Evolutionary conservation across 2,113 vertebrate genomes (phyloP).

Genomic region (Apodemus speciosus): DNA sequence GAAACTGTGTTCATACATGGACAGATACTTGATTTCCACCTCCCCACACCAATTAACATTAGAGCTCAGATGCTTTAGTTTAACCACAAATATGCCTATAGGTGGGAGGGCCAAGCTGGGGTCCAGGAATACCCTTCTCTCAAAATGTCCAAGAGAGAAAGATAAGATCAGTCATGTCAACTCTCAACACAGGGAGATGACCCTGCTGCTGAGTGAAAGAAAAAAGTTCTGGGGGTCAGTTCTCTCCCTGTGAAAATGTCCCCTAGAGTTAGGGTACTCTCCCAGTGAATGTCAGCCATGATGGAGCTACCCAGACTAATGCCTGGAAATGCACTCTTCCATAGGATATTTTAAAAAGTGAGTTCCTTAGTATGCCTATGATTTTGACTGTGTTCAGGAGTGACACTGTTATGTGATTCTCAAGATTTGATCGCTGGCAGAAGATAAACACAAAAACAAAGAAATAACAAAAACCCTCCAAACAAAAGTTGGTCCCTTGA

Average conservation of each 20-base stretch:
- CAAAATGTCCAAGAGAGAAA: neutral
- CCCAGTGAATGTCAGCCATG: neutral
- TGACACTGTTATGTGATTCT: too few species aligned
- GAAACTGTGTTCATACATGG: neutral
- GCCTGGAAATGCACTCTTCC: rapidly evolving
- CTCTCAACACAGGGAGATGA: too few species aligned
- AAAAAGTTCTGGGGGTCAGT: neutral
- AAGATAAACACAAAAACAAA: too few species aligned
- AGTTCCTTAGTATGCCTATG: too few species aligned
- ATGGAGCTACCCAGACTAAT: neutral
- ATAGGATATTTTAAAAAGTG: neutral
- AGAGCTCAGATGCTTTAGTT: neutral
- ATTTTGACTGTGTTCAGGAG: too few species aligned
- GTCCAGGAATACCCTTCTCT: neutral
- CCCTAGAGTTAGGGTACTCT: neutral
- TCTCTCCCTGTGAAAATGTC: neutral
- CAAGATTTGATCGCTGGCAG: neutral
- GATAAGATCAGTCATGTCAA: neutral
- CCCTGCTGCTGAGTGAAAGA: neutral
- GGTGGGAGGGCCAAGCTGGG: rapidly evolving
- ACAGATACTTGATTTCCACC: neutral
- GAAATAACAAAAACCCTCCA: too few species aligned
- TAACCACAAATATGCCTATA: neutral
- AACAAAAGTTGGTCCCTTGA: neutral
- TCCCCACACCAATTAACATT: neutral